Evolutionary conservation across 2,888 invertebrate species (phyloP).

Genomic region (Proisotoma minuta): DNA sequence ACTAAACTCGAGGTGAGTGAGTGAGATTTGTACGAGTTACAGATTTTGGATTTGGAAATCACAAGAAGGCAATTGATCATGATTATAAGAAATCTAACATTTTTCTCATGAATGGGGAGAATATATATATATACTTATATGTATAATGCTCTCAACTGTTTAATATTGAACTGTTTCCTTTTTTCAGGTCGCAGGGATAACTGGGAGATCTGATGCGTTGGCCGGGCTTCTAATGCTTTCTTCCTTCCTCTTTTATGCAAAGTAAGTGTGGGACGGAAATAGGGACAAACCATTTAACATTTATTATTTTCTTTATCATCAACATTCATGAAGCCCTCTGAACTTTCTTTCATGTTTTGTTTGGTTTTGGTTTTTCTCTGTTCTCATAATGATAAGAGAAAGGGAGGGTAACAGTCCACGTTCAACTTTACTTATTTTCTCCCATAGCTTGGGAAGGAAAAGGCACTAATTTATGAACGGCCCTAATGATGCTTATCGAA

Average conservation of each 20-base stretch:
- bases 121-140: not conserved
- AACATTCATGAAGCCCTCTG: too few species aligned
- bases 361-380: not conserved
- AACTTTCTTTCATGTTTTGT: too few species aligned
- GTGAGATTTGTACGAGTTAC: too few species aligned
- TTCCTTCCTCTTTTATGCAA: constrained; percentile 73
- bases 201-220: constrained; percentile 80
- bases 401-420: too few species aligned
- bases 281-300: not conserved
- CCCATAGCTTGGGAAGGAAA: too few species aligned
- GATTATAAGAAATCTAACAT: not conserved
- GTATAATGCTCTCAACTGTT: constrained; percentile 14
- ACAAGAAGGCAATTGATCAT: constrained; percentile 1
- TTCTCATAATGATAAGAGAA: not conserved
- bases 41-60: not conserved
- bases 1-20: too few species aligned
- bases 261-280: constrained; percentile 56
- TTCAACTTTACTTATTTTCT: too few species aligned
- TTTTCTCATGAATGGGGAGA: not conserved
- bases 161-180: constrained; percentile 23
- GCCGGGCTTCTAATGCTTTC: constrained; percentile 77
- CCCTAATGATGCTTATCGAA: too few species aligned
- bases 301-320: not conserved
- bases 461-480: too few species aligned
- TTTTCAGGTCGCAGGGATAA: constrained; percentile 76